Conservation (phyloP, 2,888 invertebrate species). For the Esperia sulphurella region DNA sequence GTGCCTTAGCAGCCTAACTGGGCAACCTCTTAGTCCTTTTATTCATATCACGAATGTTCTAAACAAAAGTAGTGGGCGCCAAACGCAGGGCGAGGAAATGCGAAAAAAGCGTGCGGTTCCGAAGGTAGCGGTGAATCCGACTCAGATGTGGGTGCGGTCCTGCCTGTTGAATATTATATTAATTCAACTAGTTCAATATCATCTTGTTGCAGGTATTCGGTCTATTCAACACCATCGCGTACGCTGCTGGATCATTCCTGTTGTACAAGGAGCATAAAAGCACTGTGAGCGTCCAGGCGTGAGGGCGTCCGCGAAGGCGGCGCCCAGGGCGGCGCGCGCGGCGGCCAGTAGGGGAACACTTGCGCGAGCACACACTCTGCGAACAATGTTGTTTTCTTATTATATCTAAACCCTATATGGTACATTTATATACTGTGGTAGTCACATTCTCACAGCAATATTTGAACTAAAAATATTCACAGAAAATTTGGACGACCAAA, state of each 20-base stretch:
- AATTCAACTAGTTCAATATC: too few species aligned
- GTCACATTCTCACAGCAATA: not conserved
- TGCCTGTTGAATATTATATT: too few species aligned
- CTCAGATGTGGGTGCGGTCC: too few species aligned
- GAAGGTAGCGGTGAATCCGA: too few species aligned
- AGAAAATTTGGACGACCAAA: not conserved
- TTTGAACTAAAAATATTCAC: conserved; percentile 1
- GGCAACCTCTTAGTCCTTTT: too few species aligned
- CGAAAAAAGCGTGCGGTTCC: too few species aligned
- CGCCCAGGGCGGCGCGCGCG: not conserved
- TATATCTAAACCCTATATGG: not conserved
- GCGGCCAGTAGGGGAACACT: conserved; percentile 19
- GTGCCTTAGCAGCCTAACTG: too few species aligned
- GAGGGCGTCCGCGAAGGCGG: conserved; percentile 13
- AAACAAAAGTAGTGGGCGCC: too few species aligned
- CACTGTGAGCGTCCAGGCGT: conserved; percentile 20
- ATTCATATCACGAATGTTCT: too few species aligned
- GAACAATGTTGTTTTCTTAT: conserved; percentile 1
- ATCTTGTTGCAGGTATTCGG: conserved; percentile 84
- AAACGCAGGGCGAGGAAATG: too few species aligned
- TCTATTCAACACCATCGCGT: conserved; percentile 88
- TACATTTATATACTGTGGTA: conserved; percentile 5
- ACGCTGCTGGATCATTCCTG: conserved; percentile 87
- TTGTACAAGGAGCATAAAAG: conserved; percentile 86
- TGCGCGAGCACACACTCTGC: conserved; percentile 1